Evolutionary conservation across 2,113 vertebrate genomes (phyloP), one percentile per base, ranked within the genome.

Genomic region (Columba livia): DNA sequence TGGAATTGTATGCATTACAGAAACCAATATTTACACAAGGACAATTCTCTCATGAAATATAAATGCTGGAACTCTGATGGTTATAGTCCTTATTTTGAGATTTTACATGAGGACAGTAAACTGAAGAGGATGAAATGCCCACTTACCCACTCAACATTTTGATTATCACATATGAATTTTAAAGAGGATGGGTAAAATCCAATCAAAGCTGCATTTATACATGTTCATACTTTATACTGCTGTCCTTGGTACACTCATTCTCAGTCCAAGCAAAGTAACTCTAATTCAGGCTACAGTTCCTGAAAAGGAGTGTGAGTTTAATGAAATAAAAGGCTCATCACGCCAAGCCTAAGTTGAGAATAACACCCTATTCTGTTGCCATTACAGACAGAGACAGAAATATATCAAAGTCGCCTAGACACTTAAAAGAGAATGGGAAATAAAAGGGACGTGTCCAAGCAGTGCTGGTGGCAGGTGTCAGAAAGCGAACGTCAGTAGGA

Each of bases 381-480:
- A 97, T 97, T 98, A 98, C 97, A 98, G 97, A 97, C 85, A 97
- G 96, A 98, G 97, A 98, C 69, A 94, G 97, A 98, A 97, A 97
- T 97, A 98, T 98, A 98, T 98, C 98, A 98, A 98, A 98, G 98
- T 97, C 7, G 26, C 96, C 85, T 88, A 90, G 70, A 96, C 96
- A 98, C 98, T 98, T 98, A 96, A 98, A 98, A 98, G 97, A 97
- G 98, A 98, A 98, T 98, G 94, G 95, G 94, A 98, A 98, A 98
- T 98, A 98, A 98, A 98, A 98, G 94, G 96, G 97, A 98, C 62
- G 67, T 98, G 98, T 98, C 98, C 98, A 97, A 97, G 96, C 93
- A 51, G 96, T 93, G 97, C 97, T 98, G 97, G 97, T 98, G 98
- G 97, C 98, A 97, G 98, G 95, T 98, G 97, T 97, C 71, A 28